These are phyloP conservation scores for Oryzias curvinotus DNA, from an alignment of 2,113 vertebrate genomes.

Conservation along the genomic window DNA sequence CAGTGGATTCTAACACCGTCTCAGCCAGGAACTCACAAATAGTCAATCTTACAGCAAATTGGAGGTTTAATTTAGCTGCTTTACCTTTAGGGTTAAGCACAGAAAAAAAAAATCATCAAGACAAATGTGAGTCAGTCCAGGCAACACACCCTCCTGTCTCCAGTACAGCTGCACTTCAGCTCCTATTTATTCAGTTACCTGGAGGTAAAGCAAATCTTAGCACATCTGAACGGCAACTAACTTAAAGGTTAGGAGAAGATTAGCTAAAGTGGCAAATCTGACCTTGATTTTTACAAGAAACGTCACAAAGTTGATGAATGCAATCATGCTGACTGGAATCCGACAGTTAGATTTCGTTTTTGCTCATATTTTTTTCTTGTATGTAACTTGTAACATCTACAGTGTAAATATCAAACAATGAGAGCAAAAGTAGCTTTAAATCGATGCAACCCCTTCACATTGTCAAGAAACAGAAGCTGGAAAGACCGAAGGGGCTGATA, in stretches of 20 bases:
- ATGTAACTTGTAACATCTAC: too few species aligned
- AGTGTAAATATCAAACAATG: slow-evolving; percentile 36
- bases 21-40: slow-evolving; percentile 1
- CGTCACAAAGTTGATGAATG: neutral
- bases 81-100: slow-evolving; percentile 48
- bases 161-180: slow-evolving; percentile 14
- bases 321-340: too few species aligned
- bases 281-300: slow-evolving; percentile 7
- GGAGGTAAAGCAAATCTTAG: slow-evolving; percentile 26
- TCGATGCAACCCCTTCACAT: neutral
- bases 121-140: slow-evolving; percentile 35
- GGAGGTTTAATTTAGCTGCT: slow-evolving; percentile 18
- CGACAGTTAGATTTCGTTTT: too few species aligned
- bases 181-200: slow-evolving; percentile 17
- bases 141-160: slow-evolving; percentile 21
- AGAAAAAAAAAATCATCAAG: slow-evolving; percentile 48
- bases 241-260: slow-evolving; percentile 7
- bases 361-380: too few species aligned
- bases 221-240: slow-evolving; percentile 8
- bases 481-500: slow-evolving; percentile 5
- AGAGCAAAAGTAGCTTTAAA: slow-evolving; percentile 21
- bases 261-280: neutral
- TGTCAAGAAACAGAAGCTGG: neutral
- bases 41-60: slow-evolving; percentile 12
- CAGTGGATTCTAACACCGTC: neutral